phyloP scores from a whole-genome alignment of 1,140 invertebrate species.

The Cephus cinctus region DNA sequence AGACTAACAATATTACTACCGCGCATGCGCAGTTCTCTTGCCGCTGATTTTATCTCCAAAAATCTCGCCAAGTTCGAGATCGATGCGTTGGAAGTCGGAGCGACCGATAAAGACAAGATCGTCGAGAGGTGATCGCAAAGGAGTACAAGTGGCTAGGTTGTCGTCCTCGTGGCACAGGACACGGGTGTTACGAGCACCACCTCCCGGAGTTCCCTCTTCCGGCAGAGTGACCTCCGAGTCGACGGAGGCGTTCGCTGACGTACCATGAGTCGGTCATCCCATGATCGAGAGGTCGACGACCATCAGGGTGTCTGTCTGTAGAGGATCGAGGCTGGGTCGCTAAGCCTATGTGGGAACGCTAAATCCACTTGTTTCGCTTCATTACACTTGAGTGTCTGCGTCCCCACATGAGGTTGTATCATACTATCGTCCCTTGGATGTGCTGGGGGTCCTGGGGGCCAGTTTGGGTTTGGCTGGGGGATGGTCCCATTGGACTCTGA shows the following conservation, averaged over 20 bases:
- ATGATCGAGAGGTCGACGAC: too few species aligned
- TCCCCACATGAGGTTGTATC: slow-evolving; percentile 89
- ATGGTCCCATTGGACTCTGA: slow-evolving; percentile 29
- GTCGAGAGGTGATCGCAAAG: too few species aligned
- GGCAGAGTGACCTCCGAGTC: slow-evolving; percentile 76
- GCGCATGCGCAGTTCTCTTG: too few species aligned
- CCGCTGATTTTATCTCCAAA: too few species aligned
- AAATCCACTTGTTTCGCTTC: slow-evolving; percentile 69
- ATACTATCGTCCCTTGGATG: slow-evolving; percentile 86
- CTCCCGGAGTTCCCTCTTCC: slow-evolving; percentile 61
- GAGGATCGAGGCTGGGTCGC: neutral
- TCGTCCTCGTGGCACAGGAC: slow-evolving; percentile 54
- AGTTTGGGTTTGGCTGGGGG: slow-evolving; percentile 36
- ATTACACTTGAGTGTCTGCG: slow-evolving; percentile 69
- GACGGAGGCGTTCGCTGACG: slow-evolving; percentile 65
- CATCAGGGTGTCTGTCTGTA: too few species aligned
- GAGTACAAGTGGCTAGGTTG: too few species aligned
- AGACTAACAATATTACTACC: too few species aligned
- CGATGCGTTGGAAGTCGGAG: too few species aligned
- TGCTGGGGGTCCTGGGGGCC: slow-evolving; percentile 69
- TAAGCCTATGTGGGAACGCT: slow-evolving; percentile 52
- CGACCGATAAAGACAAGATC: too few species aligned
- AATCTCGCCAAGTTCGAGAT: too few species aligned
- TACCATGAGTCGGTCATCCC: neutral
- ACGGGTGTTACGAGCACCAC: slow-evolving; percentile 54